Evolutionary conservation across 2,888 invertebrate species (phyloP).

Genomic region (Alsophila aescularia): DNA sequence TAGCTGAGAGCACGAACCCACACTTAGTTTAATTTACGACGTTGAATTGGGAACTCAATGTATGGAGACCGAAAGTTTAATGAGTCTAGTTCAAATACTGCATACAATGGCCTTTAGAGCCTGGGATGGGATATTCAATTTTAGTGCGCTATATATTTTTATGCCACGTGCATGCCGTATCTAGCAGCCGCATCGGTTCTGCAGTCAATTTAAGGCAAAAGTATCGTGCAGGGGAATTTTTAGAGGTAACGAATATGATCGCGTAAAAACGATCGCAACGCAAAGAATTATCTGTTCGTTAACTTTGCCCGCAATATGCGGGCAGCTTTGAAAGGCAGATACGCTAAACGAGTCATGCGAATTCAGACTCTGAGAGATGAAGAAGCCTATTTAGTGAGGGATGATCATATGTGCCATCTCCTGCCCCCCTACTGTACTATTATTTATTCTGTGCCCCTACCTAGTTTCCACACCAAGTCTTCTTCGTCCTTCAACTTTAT

Average conservation of each 20-base stretch:
- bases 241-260: not conserved
- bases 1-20: slow-evolving; percentile 25
- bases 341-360: no score
- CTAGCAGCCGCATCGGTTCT: slow-evolving; percentile 20
- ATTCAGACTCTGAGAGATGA: no score
- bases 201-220: slow-evolving; percentile 19
- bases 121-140: slow-evolving; percentile 20
- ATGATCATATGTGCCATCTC: no score
- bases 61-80: slow-evolving; percentile 17
- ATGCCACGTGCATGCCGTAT: slow-evolving; percentile 35
- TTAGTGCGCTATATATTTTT: slow-evolving; percentile 36
- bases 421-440: no score
- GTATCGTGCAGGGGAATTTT: slow-evolving; percentile 4
- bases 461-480: no score
- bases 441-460: no score
- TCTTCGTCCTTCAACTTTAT: no score
- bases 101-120: slow-evolving; percentile 13
- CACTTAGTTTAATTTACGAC: slow-evolving; percentile 25
- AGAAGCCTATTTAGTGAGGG: no score
- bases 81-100: slow-evolving; percentile 24
- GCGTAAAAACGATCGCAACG: not conserved
- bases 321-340: no score
- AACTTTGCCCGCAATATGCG: not conserved
- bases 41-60: slow-evolving; percentile 18
- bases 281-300: not conserved